Evolutionary conservation across 2,888 invertebrate genomes (phyloP).

Genomic region (Lymantria dispar): DNA sequence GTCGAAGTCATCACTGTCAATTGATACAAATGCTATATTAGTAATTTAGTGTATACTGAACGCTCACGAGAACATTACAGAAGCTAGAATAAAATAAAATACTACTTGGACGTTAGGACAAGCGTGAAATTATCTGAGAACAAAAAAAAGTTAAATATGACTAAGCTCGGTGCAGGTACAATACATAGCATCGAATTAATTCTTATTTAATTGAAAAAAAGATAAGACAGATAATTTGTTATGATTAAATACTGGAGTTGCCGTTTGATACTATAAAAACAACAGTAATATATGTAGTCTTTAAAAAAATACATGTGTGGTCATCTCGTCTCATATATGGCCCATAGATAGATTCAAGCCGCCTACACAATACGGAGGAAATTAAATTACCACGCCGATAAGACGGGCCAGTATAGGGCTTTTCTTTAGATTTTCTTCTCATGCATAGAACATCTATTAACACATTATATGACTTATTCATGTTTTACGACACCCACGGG

Average conservation of each 20-base stretch:
- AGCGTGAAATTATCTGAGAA: conserved; percentile 41
- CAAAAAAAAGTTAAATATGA: conserved; percentile 41
- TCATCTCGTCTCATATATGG: too few species aligned
- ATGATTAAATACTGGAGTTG: neutral
- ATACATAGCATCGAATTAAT: conserved; percentile 33
- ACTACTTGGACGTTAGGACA: conserved; percentile 32
- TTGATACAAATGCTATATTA: conserved; percentile 25
- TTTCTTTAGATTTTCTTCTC: too few species aligned
- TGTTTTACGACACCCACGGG: too few species aligned
- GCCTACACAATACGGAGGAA: too few species aligned
- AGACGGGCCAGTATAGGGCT: too few species aligned
- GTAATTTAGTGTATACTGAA: conserved; percentile 15
- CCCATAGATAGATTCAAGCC: too few species aligned
- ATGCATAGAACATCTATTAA: too few species aligned
- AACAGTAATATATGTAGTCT: too few species aligned
- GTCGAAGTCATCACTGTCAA: conserved; percentile 31
- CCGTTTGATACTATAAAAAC: neutral
- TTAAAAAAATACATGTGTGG: too few species aligned
- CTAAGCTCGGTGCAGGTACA: conserved; percentile 34
- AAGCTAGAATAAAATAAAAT: conserved; percentile 30
- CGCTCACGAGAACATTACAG: conserved; percentile 17
- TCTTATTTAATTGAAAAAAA: conserved; percentile 34
- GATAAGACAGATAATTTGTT: conserved; percentile 3
- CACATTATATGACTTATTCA: too few species aligned
- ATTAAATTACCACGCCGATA: too few species aligned